Base-by-base conservation (phyloP, 1,140 invertebrate genomes). In the Drosophila navojoa region DNA sequence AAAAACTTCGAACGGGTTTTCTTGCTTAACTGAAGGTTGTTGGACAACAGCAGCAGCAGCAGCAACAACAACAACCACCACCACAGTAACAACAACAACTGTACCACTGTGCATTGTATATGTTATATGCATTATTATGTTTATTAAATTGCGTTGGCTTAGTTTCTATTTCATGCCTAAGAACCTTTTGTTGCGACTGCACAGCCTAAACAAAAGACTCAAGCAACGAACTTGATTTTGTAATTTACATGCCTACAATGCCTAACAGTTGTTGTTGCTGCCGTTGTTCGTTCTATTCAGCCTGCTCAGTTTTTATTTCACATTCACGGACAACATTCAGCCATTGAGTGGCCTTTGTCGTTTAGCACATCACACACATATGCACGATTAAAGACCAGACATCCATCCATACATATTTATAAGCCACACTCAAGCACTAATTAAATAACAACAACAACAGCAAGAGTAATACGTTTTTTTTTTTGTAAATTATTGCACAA, bases 171-270 rank as follows among this genome's bases (percentile, higher is more conserved):
- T 63, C 74, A 62, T 50, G 57, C 58, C 32, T 66, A 66, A 87
- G 84, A 87, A 87, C 84, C 84, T 89, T 87, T 87, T 87, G 82
- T 35, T 11, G 35, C 35, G 35, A 13, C 11, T 38, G 35, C 35
- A 38, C 3, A 11, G 47, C 60, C 63, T 60, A 76, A 84, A 87
- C 84, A 87, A 87, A 87, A 87, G 84, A 90, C 84, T 80, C 50
- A 67, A 44, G 77, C 84, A 89, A 89, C 84, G 76, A 87, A 89
- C 84, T 87, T 89, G 84, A 89, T 84, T 89, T 86, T 87, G 79
- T 87, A 89, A 87, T 82, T 87, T 87, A 87, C 82, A 87, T 87
- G 84, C 62, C 57, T 29, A 68, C 47, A 58, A 58, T 66, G 71
- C 62, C 47, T 50, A 76, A 29, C 27, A 16, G 44, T 32, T 35